Base-by-base conservation (phyloP, 2,113 vertebrate species). In the Apteryx mantelli region DNA sequence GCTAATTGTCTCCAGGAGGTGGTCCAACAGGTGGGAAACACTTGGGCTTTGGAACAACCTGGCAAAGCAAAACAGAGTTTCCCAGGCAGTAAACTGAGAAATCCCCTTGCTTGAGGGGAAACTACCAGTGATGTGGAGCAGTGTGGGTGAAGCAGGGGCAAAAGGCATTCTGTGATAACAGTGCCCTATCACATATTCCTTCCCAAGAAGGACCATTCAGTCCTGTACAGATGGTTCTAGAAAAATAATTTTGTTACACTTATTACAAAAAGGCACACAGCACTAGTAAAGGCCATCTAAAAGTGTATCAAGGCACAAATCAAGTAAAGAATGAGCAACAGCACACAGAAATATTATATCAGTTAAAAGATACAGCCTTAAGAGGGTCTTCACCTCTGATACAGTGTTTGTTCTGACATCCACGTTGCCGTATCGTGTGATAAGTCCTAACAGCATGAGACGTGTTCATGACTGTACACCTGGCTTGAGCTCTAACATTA, bases 351-450 rank as follows among this genome's bases (percentile, higher is more conserved):
- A 40, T 9, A 30, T 0, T 13, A 16, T 40, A 46, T 36, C n/a
- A 66, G 21, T 40, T 50, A 53, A 40, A 90, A 75, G 38, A 71
- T 3, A 64, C 1, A 64, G 58, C n/a, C 44, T 30, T 30, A 22
- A 82, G 38, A 88, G 13, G 3, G 66, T 73, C 40, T 70, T 77
- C 14, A 53, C 64, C 44, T 80, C 63, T 25, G n/a, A 12, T 32
- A n/a, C 60, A 5, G 56, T 46, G 82, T 58, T 73, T 63, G 71
- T 80, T 80, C 24, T 64, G 42, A 48, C 20, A 69, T 32, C 58
- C 79, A 46, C 28, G 36, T 2, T 86, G 36, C 1, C 21, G 76
- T 22, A 55, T 36, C 53, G 82, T 0, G 2, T 40, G 60, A 0
- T 38, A 84, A 75, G 5, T 60, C 58, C 63, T 53, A 56, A 79